A percentile compares a stretch with the other conserved stretches of the same genome.
These are phyloP conservation scores for Noctuana brunneofusca DNA, from an alignment of 2,888 invertebrate species.

Conservation along the genomic window DNA sequence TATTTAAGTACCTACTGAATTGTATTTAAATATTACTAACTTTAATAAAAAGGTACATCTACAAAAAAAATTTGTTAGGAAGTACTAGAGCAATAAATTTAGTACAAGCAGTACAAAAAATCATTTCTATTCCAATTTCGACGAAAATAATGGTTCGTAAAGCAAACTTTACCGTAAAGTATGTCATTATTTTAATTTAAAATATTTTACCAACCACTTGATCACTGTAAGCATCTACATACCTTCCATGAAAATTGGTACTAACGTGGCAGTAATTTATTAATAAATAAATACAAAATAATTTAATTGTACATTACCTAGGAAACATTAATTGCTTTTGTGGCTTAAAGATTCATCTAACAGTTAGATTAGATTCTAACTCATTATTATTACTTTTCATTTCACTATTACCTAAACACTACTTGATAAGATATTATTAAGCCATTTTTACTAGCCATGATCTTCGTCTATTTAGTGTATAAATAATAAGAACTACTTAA, in stretches of 20 bases:
- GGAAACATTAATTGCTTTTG: constrained; percentile 64
- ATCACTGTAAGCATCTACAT: constrained; percentile 17
- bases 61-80: no score
- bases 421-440: constrained; percentile 22
- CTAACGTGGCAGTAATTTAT: constrained; percentile 18
- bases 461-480: constrained; percentile 5
- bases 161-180: no score
- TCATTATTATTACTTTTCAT: constrained; percentile 44
- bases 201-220: neutral
- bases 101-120: no score
- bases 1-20: no score
- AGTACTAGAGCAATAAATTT: no score
- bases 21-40: no score
- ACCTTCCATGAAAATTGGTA: constrained; percentile 11
- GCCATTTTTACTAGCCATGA: constrained; percentile 23
- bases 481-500: constrained; percentile 17
- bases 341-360: constrained; percentile 41
- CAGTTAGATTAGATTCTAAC: no score
- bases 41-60: no score
- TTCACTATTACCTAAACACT: constrained; percentile 42
- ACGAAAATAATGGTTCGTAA: no score
- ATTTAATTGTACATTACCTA: constrained; percentile 68
- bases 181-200: no score
- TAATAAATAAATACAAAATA: constrained; percentile 43
- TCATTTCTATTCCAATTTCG: no score